Evolutionary conservation across 2,797 vertebrate genomes (phyloP).

Genomic region (Peromyscus attwateri): DNA sequence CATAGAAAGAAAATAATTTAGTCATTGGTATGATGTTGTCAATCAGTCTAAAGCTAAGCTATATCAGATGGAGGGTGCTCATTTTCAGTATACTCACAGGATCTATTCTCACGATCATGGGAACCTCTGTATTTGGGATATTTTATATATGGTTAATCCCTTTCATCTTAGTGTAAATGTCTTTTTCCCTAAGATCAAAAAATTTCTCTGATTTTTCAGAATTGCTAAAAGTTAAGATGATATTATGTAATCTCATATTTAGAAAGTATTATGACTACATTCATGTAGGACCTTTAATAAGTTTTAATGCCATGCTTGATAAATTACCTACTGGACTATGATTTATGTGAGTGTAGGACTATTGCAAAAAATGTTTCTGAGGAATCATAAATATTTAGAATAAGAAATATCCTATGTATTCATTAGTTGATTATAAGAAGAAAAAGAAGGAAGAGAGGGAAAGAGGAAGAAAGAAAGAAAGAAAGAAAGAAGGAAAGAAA

Average conservation of each 20-base stretch:
- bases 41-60: not conserved
- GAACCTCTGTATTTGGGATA: not conserved
- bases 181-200: not conserved
- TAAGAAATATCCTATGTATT: not conserved
- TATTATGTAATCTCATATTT: not conserved
- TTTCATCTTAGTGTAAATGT: constrained; percentile 19
- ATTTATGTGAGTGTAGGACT: not conserved
- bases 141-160: not conserved
- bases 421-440: not conserved
- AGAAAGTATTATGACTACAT: not conserved
- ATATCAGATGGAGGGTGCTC: not conserved
- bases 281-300: not conserved
- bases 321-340: not conserved
- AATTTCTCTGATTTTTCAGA: not conserved
- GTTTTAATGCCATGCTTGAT: not conserved
- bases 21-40: not conserved
- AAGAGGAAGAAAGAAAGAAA: not conserved
- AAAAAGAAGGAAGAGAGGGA: not conserved
- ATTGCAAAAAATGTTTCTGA: not conserved
- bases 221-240: constrained; percentile 31
- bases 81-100: constrained; percentile 17
- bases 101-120: not conserved
- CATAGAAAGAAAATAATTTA: not conserved
- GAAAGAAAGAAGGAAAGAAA: not conserved
- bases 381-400: not conserved